Evolutionary conservation across 2,797 vertebrate genomes (phyloP), one percentile per base, ranked within the genome.

Genomic region (Lerista edwardsae): DNA sequence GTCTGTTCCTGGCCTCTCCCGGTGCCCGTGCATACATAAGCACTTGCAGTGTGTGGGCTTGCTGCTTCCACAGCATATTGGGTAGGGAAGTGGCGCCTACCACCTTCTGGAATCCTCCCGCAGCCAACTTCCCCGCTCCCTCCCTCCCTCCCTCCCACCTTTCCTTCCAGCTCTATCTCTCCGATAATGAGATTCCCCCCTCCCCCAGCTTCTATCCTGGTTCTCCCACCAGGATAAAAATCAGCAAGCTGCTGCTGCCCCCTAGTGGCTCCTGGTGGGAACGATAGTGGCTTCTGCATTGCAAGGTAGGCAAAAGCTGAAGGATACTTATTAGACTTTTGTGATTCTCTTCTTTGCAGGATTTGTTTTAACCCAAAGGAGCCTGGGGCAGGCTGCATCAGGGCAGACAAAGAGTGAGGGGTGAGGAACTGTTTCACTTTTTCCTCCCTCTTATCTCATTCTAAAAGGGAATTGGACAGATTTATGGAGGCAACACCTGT

Each of bases 161-260:
- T 51, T 23, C 15, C 36, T 59, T 59, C 57, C 57, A 19, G 3
- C 57, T 59, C 17, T 59, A 3, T 3, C 57, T 55, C 59, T 67
- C 14, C 31, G 23, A 67, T 5, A 36, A n/a, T n/a, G 21, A 29
- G 3, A 5, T 5, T 14, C 65, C 27, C 6, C 55, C 12, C 19
- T 3, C 44, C 3, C 10, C 36, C 10, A 5, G 9, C 11, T 21
- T 21, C 64, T 47, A 6, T 4, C 9, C 1, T 15, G 0, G 6
- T 9, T 25, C 19, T 3, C 17, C 47, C 67, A 9, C 34, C 47
- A 19, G 8, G 7, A 31, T 44, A 44, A 41, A 76, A 75, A 77
- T 81, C 78, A 77, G 47, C 57, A 65, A 59, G 78, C 74, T 2
- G 9, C 73, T 81, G 29, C 73, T 72, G 59, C 82, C 73, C 65